Evolutionary conservation across 2,113 vertebrate genomes (phyloP).

Genomic region (Coturnix japonica): DNA sequence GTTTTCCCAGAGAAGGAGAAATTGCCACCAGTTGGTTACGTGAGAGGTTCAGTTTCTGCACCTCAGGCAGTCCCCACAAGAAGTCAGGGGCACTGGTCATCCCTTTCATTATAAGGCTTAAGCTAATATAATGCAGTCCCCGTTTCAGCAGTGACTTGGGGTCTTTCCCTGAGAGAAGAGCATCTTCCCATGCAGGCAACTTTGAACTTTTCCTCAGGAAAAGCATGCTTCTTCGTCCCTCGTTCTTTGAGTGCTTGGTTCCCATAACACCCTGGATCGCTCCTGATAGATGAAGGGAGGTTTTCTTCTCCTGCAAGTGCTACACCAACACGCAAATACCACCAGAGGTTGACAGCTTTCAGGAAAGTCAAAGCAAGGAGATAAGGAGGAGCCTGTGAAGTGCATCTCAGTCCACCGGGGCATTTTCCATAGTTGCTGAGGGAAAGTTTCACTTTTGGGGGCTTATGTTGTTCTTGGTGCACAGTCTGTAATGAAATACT

Average conservation of each 20-base stretch:
- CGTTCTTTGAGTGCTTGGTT: constrained; percentile 77
- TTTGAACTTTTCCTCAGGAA: constrained; percentile 66
- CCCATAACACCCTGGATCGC: constrained; percentile 73
- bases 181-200: constrained; percentile 76
- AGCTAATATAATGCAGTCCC: constrained; percentile 83
- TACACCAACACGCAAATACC: neutral
- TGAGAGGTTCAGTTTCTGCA: constrained; percentile 94
- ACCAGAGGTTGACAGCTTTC: neutral
- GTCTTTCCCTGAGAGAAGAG: constrained; percentile 75
- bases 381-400: constrained; percentile 40
- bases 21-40: constrained; percentile 84
- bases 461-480: constrained; percentile 58
- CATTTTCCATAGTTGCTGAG: constrained; percentile 4
- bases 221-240: constrained; percentile 40
- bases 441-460: constrained; percentile 46
- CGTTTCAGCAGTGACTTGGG: constrained; percentile 74
- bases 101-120: constrained; percentile 88
- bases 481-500: constrained; percentile 75
- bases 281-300: neutral
- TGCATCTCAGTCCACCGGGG: constrained; percentile 11
- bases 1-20: constrained; percentile 81
- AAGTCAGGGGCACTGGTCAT: constrained; percentile 85
- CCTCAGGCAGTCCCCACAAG: constrained; percentile 88
- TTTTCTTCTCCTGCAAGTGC: constrained; percentile 21
- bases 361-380: constrained; percentile 35